Percentiles rank a stretch among this genome's conserved stretches.
These are phyloP conservation scores for Caenorhabditis elegans DNA, from an alignment of 1,140 invertebrate species.

Conservation along the genomic window DNA sequence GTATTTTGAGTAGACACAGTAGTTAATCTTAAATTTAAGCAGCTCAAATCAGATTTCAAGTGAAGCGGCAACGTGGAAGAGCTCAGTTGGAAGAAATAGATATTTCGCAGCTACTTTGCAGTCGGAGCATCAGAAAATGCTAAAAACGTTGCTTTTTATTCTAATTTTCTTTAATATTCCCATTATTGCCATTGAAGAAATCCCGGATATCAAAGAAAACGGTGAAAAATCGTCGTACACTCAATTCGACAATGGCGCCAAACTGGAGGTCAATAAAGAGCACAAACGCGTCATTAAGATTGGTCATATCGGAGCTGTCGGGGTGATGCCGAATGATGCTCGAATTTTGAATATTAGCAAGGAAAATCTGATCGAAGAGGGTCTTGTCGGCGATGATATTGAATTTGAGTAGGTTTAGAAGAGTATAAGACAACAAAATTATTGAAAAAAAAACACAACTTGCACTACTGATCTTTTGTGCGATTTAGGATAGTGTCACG, in stretches of 20 bases:
- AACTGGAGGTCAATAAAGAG: slow-evolving; percentile 39
- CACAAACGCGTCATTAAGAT: slow-evolving; percentile 49
- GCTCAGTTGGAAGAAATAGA: too few relatives aligned
- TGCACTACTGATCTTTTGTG: too few relatives aligned
- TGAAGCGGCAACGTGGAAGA: too few relatives aligned
- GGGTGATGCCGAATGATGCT: slow-evolving; percentile 58
- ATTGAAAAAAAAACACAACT: not conserved
- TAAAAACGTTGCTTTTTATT: not conserved
- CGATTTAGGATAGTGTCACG: slow-evolving; percentile 56
- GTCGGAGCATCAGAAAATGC: too few relatives aligned
- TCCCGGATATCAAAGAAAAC: not conserved
- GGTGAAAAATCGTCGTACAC: slow-evolving; percentile 27
- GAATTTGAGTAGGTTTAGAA: slow-evolving; percentile 60
- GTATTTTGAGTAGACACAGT: too few relatives aligned
- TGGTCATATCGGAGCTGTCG: slow-evolving; percentile 56
- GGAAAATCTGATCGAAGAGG: slow-evolving; percentile 56
- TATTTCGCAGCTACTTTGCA: too few relatives aligned
- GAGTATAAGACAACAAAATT: not conserved
- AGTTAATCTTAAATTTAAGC: too few relatives aligned
- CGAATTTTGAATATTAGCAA: slow-evolving; percentile 56
- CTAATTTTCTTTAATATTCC: not conserved
- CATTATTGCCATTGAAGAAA: not conserved
- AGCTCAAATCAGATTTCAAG: too few relatives aligned
- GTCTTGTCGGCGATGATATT: slow-evolving; percentile 56
- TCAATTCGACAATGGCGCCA: slow-evolving; percentile 33